Percentiles rank a stretch among this genome's conserved stretches.
phyloP scores from a whole-genome alignment of 2,797 vertebrate genomes.

The Sebastes nivosus region DNA sequence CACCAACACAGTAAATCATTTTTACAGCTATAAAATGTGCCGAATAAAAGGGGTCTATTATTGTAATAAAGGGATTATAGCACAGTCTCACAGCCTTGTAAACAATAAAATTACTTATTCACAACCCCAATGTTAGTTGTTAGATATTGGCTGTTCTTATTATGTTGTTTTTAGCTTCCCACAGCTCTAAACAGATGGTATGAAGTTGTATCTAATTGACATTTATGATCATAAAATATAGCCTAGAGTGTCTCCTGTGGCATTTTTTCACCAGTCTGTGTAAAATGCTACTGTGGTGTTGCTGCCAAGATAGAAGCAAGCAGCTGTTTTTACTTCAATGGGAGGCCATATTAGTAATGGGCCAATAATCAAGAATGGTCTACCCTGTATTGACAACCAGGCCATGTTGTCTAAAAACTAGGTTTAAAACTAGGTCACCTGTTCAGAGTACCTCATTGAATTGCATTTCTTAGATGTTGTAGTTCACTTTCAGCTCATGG shows the following conservation, averaged over 20 bases:
- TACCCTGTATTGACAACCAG: not conserved
- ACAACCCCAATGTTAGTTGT: not conserved
- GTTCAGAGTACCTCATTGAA: not conserved
- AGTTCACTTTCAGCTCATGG: not conserved
- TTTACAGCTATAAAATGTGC: not conserved
- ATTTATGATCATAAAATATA: not conserved
- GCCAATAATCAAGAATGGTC: slow-evolving; percentile 20
- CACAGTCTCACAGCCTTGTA: not conserved
- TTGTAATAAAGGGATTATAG: not conserved
- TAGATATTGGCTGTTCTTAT: not conserved
- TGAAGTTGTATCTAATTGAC: not conserved
- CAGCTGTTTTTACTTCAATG: not conserved
- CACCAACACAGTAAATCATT: too few species aligned
- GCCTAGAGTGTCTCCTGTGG: not conserved
- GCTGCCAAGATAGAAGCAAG: not conserved
- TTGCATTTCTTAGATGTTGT: not conserved
- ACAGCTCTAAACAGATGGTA: not conserved
- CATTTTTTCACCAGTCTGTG: not conserved
- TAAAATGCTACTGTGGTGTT: not conserved
- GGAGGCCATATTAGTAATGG: slow-evolving; percentile 25
- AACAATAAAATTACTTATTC: not conserved
- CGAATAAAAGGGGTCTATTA: not conserved
- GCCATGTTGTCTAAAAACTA: not conserved
- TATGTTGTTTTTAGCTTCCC: not conserved
- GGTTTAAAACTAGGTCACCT: not conserved